A percentile compares a stretch with the other conserved stretches of the same genome.
Conservation (phyloP, 2,797 vertebrate species). For the Sparus aurata region DNA sequence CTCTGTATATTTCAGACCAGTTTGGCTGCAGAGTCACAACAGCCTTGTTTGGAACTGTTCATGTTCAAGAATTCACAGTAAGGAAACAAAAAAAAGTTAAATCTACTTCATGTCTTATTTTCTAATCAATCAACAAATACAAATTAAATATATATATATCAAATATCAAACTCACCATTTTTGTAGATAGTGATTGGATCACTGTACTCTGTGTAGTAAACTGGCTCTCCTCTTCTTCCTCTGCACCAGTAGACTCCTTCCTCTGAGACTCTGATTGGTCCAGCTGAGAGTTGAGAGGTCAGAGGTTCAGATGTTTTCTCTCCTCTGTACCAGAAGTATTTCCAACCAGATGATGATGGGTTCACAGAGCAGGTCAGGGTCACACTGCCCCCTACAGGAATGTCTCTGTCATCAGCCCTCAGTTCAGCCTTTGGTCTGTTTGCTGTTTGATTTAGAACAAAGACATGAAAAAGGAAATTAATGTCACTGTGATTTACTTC, state of each 20-base stretch:
- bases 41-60: background rate
- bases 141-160: no score
- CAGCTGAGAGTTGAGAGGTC: background rate
- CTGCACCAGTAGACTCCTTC: slow-evolving; percentile 39
- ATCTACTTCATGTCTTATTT: no score
- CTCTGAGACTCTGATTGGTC: background rate
- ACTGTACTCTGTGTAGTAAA: slow-evolving; percentile 29
- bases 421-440: no score
- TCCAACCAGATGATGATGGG: slow-evolving; percentile 1
- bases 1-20: slow-evolving; percentile 28
- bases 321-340: slow-evolving; percentile 30
- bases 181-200: background rate
- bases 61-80: no score
- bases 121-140: no score
- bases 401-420: no score
- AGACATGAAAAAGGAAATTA: background rate
- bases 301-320: background rate
- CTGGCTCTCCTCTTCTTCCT: slow-evolving; percentile 30
- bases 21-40: slow-evolving; percentile 35
- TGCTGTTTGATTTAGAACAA: background rate
- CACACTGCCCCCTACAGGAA: no score
- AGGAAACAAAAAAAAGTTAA: no score
- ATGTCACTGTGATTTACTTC: no score
- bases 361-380: slow-evolving; percentile 46
- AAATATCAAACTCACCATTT: background rate